Base-by-base conservation (phyloP, 2,888 invertebrate genomes). In the Heliconius charithonia region DNA sequence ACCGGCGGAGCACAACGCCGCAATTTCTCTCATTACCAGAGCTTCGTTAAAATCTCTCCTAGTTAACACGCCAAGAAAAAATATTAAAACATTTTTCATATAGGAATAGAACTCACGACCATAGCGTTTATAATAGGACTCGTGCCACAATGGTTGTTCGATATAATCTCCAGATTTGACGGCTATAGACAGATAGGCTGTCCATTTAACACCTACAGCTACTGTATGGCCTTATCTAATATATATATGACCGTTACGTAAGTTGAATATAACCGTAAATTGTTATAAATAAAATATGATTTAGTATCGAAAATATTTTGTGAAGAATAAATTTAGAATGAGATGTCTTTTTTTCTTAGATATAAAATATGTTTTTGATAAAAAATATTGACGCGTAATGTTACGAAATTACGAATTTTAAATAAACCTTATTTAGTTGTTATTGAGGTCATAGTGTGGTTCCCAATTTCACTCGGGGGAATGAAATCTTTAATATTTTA, bases 121-220 rank as follows among this genome's bases (percentile, higher is more conserved):
- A 51, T 51, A 51, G 0, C 2, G 19, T 19, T 51, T 51, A 19
- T 51, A 4, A n/a, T 37, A 12, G 22, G n/a, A 12, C 4, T 6
- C 25, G 7, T 3, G 69, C 41, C 1, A 69, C 25, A 69, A 41
- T 87, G 78, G 79, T 65, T 84, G 83, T 86, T 87, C 27, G 63
- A 41, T 74, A 41, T 74, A 27, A 74, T 74, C 37, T 27, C 63
- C 22, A 32, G 73, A 62, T 63, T 67, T 79, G 72, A 75, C 62
- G 76, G 37, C 66, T 73, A 37, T 66, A 27, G 56, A 86, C 86
- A 89, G 89, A 90, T 89, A 76, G 77, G 78, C 75, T 70, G 75
- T 77, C 87, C 45, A 85, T 90, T 92, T 91, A 87, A 92, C 93
- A 91, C 92, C 89, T 90, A 89, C 89, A 83, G 90, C 92, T 93